Percentiles rank a stretch among this genome's conserved stretches.
Conservation (phyloP, 2,888 invertebrate genomes). For the Acronicta leporina region DNA sequence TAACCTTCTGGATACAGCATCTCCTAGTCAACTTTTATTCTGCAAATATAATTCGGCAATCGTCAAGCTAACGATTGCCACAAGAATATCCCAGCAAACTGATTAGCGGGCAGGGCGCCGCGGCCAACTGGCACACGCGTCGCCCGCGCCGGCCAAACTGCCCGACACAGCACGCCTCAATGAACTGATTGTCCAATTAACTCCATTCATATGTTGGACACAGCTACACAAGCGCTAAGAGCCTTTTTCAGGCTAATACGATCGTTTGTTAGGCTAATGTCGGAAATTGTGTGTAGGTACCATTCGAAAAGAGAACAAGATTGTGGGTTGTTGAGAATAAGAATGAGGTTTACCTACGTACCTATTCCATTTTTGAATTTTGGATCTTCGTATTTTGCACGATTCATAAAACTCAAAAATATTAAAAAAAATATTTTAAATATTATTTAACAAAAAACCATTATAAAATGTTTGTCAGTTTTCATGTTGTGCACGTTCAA, state of each 20-base stretch:
- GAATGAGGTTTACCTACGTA: constrained; percentile 10
- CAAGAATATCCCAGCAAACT: constrained; percentile 69
- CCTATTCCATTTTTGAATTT: constrained; percentile 12
- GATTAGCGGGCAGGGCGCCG: constrained; percentile 72
- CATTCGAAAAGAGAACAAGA: constrained; percentile 43
- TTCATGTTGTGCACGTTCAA: too few relatives aligned
- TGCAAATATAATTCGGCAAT: constrained; percentile 40
- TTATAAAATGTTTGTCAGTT: too few relatives aligned
- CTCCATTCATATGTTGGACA: constrained; percentile 81
- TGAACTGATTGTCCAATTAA: constrained; percentile 84
- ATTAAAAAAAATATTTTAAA: too few relatives aligned
- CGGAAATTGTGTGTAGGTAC: constrained; percentile 66
- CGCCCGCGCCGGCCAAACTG: constrained; percentile 77
- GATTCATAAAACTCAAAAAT: too few relatives aligned
- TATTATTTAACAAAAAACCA: too few relatives aligned
- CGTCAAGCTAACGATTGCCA: constrained; percentile 53
- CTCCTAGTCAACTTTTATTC: constrained; percentile 12
- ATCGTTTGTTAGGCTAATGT: constrained; percentile 68
- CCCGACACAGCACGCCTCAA: constrained; percentile 79
- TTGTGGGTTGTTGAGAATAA: constrained; percentile 38
- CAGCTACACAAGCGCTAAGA: constrained; percentile 70
- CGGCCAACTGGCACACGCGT: constrained; percentile 82
- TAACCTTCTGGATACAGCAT: too few relatives aligned
- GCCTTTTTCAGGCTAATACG: constrained; percentile 73
- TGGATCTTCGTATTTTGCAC: too few relatives aligned